phyloP scores from a whole-genome alignment of 1,140 invertebrate species.

The Potamilus streckersoni region DNA sequence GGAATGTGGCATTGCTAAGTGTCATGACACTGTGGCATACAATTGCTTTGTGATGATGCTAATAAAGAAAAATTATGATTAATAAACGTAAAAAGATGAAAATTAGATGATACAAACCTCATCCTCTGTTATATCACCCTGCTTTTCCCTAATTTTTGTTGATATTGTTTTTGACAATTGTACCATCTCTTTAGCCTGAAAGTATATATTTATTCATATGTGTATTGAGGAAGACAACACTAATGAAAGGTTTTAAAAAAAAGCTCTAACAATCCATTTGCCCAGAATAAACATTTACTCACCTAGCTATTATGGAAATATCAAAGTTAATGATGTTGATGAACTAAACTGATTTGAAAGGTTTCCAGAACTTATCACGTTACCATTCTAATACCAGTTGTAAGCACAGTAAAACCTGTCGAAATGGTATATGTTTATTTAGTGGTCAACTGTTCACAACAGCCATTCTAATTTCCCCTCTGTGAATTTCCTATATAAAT shows the following conservation, averaged over 20 bases:
- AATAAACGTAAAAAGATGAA: constrained; percentile 3
- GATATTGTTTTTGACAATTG: constrained; percentile 91
- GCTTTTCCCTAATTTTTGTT: constrained; percentile 91
- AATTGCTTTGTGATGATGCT: neutral
- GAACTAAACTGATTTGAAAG: no score
- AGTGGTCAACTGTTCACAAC: no score
- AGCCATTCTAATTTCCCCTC: no score
- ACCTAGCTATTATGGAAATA: neutral
- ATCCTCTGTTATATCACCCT: constrained; percentile 97
- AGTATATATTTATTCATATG: constrained; percentile 11
- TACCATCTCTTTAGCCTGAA: constrained; percentile 93
- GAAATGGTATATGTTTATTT: no score
- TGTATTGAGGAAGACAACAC: neutral
- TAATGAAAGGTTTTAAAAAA: neutral
- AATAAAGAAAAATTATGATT: constrained; percentile 1
- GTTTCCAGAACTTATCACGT: no score
- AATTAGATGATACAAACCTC: constrained; percentile 72
- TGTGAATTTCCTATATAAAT: no score
- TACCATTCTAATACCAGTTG: no score
- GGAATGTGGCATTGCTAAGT: no score
- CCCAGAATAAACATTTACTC: no score
- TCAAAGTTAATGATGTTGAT: neutral
- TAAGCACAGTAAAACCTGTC: no score
- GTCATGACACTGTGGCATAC: no score
- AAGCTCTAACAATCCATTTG: neutral